Conservation (phyloP, 2,113 vertebrate genomes). For the Anas platyrhynchos region DNA sequence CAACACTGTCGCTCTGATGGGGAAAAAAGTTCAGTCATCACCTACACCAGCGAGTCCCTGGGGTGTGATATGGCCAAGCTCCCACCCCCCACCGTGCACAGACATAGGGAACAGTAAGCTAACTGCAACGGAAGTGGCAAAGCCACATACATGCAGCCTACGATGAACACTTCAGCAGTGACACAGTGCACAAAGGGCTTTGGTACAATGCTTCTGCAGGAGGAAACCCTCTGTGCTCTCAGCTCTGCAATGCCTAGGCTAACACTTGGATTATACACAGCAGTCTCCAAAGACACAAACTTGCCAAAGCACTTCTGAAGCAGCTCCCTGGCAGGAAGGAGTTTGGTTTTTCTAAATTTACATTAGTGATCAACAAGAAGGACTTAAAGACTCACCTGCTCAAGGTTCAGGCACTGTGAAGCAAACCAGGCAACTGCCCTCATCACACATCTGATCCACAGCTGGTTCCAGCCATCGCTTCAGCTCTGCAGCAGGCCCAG, state of each 20-base stretch:
- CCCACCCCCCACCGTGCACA: not conserved
- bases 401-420: not conserved
- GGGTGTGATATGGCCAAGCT: not conserved
- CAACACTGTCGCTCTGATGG: conserved; percentile 79
- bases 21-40: conserved; percentile 82
- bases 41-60: conserved; percentile 34
- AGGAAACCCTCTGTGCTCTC: not conserved
- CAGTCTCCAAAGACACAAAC: not conserved
- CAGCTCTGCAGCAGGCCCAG: not conserved
- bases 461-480: not conserved
- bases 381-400: not conserved
- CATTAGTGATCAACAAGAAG: not conserved
- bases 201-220: not conserved
- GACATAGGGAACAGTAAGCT: not conserved
- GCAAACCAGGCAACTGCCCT: not conserved
- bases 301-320: not conserved
- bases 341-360: not conserved
- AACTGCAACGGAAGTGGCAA: not conserved
- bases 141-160: not conserved
- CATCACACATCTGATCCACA: not conserved
- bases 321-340: not conserved
- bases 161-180: not conserved
- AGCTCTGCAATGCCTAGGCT: not conserved
- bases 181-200: not conserved
- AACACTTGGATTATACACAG: not conserved